phyloP scores from a whole-genome alignment of 2,113 vertebrate species.

The Pterocles burchelli region DNA sequence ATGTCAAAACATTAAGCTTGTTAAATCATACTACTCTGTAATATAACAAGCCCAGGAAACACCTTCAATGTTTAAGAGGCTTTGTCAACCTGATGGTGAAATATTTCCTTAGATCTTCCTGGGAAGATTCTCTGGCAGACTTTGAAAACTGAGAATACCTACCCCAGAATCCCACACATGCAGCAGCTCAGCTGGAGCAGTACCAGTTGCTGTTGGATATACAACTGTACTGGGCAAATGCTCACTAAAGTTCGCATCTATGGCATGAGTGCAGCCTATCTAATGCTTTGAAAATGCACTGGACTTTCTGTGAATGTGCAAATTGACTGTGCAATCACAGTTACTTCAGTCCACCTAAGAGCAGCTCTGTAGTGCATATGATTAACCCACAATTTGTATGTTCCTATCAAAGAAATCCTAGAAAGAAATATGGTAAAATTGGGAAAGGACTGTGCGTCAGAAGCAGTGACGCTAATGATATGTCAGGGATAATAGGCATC shows the following conservation, averaged over 20 bases:
- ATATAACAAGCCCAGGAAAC: neutral
- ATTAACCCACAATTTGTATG: neutral
- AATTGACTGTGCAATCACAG: neutral
- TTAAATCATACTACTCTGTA: neutral
- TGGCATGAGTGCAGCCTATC: neutral
- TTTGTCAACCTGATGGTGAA: neutral
- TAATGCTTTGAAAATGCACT: neutral
- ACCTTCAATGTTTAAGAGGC: neutral
- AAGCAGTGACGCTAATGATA: neutral
- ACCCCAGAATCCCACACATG: neutral
- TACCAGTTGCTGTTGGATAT: neutral
- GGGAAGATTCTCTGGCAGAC: neutral
- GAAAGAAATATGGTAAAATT: neutral
- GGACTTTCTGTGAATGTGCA: neutral
- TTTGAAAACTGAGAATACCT: neutral
- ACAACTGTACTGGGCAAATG: neutral
- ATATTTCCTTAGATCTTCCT: neutral
- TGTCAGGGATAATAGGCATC: neutral
- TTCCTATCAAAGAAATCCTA: neutral
- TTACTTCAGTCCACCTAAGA: neutral
- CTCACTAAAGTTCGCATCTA: neutral
- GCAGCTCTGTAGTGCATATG: neutral
- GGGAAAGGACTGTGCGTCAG: neutral
- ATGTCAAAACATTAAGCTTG: slow-evolving; percentile 2
- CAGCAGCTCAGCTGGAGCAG: neutral